Percentiles rank a stretch among this genome's conserved stretches.
Evolutionary conservation across 2,797 vertebrate species (phyloP).

Genomic region (Nannoperca obscura): DNA sequence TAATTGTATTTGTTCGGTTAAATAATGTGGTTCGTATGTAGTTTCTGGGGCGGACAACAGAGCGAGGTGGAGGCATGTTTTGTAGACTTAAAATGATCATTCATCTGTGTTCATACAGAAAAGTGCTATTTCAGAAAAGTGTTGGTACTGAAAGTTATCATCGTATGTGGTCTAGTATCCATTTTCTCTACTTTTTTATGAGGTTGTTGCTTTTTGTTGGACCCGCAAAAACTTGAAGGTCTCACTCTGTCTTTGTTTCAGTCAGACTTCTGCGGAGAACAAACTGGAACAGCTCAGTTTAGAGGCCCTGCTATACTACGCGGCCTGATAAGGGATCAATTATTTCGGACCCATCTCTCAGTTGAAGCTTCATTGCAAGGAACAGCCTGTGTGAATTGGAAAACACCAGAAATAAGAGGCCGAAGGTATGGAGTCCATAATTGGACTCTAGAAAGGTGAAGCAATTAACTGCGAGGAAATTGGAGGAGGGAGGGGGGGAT

Average conservation of each 20-base stretch:
- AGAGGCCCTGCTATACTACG: conserved; percentile 32
- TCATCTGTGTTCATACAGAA: neutral
- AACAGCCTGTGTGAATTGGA: conserved; percentile 37
- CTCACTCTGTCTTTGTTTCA: neutral
- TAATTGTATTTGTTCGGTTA: neutral
- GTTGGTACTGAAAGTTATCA: neutral
- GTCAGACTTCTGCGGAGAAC: conserved; percentile 6
- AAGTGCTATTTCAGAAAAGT: neutral
- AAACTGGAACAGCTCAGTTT: conserved; percentile 39
- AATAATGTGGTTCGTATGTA: neutral
- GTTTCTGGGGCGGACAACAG: neutral
- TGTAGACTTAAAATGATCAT: conserved; percentile 5
- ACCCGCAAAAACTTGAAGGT: conserved; percentile 3
- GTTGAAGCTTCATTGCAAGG: conserved; percentile 33
- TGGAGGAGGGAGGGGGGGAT: conserved; percentile 15
- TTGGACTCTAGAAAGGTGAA: conserved; percentile 61
- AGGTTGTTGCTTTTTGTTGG: conserved; percentile 16
- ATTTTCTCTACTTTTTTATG: neutral
- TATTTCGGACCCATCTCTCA: conserved; percentile 46
- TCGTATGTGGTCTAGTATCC: neutral
- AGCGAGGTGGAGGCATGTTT: neutral
- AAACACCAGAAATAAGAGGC: conserved; percentile 45
- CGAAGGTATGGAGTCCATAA: conserved; percentile 62
- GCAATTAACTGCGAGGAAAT: conserved; percentile 49
- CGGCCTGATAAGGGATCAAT: conserved; percentile 39